Evolutionary conservation across 92 coral and sea anemone species (phyloP), one percentile per base, ranked within the genome.

Genomic region (Metridium senile): DNA sequence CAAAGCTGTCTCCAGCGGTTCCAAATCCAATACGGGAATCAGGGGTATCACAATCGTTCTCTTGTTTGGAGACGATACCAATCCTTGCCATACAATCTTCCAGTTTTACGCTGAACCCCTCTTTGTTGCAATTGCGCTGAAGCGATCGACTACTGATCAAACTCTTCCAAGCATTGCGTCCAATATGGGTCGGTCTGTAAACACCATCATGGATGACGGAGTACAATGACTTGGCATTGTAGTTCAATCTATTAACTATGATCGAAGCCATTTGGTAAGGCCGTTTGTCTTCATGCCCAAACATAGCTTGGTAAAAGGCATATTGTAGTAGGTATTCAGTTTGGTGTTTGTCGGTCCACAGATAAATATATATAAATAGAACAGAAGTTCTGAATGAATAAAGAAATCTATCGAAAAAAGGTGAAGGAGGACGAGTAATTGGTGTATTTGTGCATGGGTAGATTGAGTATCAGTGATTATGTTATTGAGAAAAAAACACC

Each of bases 1-100:
- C 31, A 26, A 78, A 80, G 3, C 28, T 20, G 17, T 32, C 4
- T 1, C 70, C 72, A 0, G 54, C 52, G 17, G 75, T 58, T 13
- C 87, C 87, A 47, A 83, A 76, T 2, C 87, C 87, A 19, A 83
- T 52, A 26, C 59, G 31, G 9, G 87, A 76, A 70, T 83, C 87
- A 11, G 71, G 58, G 1, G 77, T 25, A 21, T 19, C 0, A 59
- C 87, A 83, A 30, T 83, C 27, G 11, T 58, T 70, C 74, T 83
- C 77, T 9, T 83, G 53, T 72, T 83, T 77, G 11, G 47, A 64
- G 25, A 76, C 46, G 51, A 75, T 54, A 9, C 87, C 83, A 2
- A 83, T 68, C 20, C 83, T 46, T 19, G 66, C 71, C 59, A 62
- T 28, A 16, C 53, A 18, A 23, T 22, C 52, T 9, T 53, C 62